Evolutionary conservation across 2,888 invertebrate species (phyloP).

Genomic region (Folsomia manolachei): DNA sequence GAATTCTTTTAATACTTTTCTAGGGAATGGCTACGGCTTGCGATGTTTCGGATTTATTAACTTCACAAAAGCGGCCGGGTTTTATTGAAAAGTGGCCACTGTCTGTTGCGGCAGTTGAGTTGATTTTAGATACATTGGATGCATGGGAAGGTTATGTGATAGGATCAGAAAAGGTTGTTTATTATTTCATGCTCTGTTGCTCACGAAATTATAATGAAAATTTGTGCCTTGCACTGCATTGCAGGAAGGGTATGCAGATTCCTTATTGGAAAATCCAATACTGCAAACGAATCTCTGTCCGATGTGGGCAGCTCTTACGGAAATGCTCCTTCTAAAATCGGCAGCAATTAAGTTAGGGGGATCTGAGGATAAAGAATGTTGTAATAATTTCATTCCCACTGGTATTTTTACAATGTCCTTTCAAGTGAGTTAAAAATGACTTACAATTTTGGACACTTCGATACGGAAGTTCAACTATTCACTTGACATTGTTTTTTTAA

Average conservation of each 20-base stretch:
- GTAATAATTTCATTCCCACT: slow-evolving; percentile 48
- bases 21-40: background rate
- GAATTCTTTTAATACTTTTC: no score
- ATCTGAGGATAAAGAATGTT: slow-evolving; percentile 34
- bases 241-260: slow-evolving; percentile 14
- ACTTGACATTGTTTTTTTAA: slow-evolving; percentile 19
- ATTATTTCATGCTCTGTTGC: no score
- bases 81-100: slow-evolving; percentile 45
- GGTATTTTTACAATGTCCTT: slow-evolving; percentile 49
- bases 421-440: slow-evolving; percentile 29
- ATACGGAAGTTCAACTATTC: no score
- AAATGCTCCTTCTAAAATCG: slow-evolving; percentile 42
- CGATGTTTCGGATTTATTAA: slow-evolving; percentile 41
- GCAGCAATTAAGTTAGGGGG: slow-evolving; percentile 34
- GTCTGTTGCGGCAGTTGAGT: slow-evolving; percentile 46
- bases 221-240: background rate
- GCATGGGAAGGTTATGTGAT: slow-evolving; percentile 39
- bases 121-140: slow-evolving; percentile 43
- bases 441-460: no score
- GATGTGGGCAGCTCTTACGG: slow-evolving; percentile 46
- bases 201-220: no score
- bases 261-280: slow-evolving; percentile 8
- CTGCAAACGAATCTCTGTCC: slow-evolving; percentile 29
- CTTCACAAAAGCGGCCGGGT: slow-evolving; percentile 37
- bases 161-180: background rate